Base-by-base conservation (phyloP, 2,113 vertebrate species). In the Sakesphorus luctuosus region DNA sequence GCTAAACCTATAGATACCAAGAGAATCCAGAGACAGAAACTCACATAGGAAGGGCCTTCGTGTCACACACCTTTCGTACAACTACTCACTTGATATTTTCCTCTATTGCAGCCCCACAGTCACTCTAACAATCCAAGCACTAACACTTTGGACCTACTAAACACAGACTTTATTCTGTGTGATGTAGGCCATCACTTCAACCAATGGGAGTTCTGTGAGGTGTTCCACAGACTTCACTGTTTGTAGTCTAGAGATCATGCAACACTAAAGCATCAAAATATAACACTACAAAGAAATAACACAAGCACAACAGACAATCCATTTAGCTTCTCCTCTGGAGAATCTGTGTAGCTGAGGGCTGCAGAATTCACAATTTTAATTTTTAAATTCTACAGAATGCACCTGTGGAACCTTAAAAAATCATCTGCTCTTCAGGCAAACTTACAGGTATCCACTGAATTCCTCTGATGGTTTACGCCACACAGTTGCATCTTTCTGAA, bases 361-460 rank as follows among this genome's bases (percentile, higher is more conserved):
- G 15, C 13, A 61, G 35, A 81, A 81, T 43, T 55, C 43, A 56
- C 6, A 77, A 4, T 9, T 6, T 55, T 47, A 4, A 65, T 44
- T 63, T 84, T 67, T 40, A 84, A 87, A 74, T 47, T 79, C 77
- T 81, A 65, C 18, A 61, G 46, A 89, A 63, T 8, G 38, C 24
- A 84, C 19, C 8, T 46, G 2, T 53, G 18, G 8, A 89, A 77
- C 28, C 46, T 55, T 69, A 58, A 89, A 78, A 88, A 66, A 10
- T 0, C 55, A 72, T 44, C 20, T 50, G 18, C 15, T 85, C 12
- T 71, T 24, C 36, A 82, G 8, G 18, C 9, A 85, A 79, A 98
- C 98, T 98, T 98, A 99, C 98, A 99, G 98, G 79, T 97, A 98
- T 63, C 98, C 98, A 93, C 77, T 98, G 97, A 99, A 99, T 95